These are phyloP conservation scores for Tragulus kanchil DNA, from an alignment of 2,113 vertebrate species.

Conservation along the genomic window DNA sequence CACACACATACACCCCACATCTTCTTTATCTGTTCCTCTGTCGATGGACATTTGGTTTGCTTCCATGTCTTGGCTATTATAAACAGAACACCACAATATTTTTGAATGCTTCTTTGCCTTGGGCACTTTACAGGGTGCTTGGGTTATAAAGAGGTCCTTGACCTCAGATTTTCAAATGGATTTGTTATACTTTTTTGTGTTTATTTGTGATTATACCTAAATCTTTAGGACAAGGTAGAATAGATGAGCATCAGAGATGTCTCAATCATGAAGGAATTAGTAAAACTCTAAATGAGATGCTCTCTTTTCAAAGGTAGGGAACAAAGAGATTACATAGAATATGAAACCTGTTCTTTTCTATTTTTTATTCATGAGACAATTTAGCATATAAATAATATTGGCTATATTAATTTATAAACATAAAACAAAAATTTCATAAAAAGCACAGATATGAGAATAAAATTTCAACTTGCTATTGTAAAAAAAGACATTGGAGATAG, in stretches of 20 bases:
- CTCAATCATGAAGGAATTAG: neutral
- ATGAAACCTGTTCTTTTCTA: neutral
- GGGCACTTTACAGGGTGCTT: neutral
- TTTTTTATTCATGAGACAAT: slow-evolving; percentile 15
- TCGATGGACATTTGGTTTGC: neutral
- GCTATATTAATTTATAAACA: slow-evolving; percentile 39
- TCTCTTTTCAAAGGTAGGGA: neutral
- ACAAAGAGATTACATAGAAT: neutral
- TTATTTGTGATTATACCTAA: neutral
- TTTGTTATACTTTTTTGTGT: neutral
- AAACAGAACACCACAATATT: neutral
- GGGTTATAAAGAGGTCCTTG: neutral
- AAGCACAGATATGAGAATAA: slow-evolving; percentile 7
- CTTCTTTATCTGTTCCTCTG: neutral
- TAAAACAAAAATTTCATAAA: slow-evolving; percentile 49
- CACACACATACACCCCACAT: neutral
- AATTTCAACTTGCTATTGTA: slow-evolving; percentile 34
- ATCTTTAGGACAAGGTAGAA: neutral
- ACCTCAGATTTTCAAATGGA: neutral
- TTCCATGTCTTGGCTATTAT: neutral
- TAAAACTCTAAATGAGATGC: slow-evolving; percentile 27
- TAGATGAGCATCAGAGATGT: neutral
- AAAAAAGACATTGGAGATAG: neutral
- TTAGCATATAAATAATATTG: slow-evolving; percentile 55
- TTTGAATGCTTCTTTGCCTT: neutral